Percentiles rank a stretch among this genome's conserved stretches.
These are phyloP conservation scores for Pseudomyrmex gracilis DNA, from an alignment of 1,140 invertebrate genomes.

Conservation along the genomic window DNA sequence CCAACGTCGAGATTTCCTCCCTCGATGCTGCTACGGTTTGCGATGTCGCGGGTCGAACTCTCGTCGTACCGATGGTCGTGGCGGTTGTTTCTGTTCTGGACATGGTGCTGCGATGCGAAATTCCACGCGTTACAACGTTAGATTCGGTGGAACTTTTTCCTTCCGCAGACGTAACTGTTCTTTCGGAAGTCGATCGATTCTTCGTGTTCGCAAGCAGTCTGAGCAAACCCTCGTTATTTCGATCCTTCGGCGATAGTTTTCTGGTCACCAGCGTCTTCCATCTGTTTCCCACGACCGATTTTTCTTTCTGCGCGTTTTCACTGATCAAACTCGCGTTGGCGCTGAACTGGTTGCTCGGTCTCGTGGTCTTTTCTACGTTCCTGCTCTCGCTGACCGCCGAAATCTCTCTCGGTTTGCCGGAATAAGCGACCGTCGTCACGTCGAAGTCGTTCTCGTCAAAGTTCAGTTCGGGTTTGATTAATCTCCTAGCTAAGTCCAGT, in stretches of 20 bases:
- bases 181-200: constrained; percentile 45
- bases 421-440: constrained; percentile 62
- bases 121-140: not conserved
- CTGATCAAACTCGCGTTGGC: not conserved
- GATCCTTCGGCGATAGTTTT: constrained; percentile 18
- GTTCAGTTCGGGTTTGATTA: constrained; percentile 80
- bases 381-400: constrained; percentile 72
- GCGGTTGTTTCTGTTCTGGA: constrained; percentile 34
- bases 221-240: not conserved
- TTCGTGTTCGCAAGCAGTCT: constrained; percentile 40
- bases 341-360: constrained; percentile 37
- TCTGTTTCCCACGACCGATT: constrained; percentile 9
- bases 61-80: constrained; percentile 47
- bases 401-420: constrained; percentile 58
- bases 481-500: constrained; percentile 80
- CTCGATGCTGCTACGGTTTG: constrained; percentile 49
- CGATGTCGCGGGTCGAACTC: constrained; percentile 54
- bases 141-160: not conserved
- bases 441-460: constrained; percentile 75
- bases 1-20: constrained; percentile 47
- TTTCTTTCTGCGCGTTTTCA: constrained; percentile 15
- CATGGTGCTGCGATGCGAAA: not conserved
- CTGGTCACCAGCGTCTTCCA: constrained; percentile 25
- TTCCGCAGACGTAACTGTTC: constrained; percentile 44
- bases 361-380: constrained; percentile 65